Evolutionary conservation across 2,797 vertebrate genomes (phyloP), one percentile per base, ranked within the genome.

Genomic region (Cirrhinus mrigala): DNA sequence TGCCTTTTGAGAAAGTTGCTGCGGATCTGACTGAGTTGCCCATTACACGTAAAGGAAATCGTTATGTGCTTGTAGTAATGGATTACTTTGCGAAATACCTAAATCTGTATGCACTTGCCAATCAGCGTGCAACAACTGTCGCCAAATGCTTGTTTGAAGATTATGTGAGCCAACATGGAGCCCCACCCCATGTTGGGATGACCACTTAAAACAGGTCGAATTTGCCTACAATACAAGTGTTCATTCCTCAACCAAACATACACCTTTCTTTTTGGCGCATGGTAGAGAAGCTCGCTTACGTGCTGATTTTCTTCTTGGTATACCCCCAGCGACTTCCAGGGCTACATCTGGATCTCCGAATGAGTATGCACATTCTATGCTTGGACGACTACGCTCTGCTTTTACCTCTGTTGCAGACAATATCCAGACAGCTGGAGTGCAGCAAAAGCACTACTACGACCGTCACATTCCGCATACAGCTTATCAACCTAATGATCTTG

Each of bases 121-220:
- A 85, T 40, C 75, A 85, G 9, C 4, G 14, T 68, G 75, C 68
- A 62, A 66, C 52, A 8, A 82, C 73, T 7, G 62, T 86, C 0
- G 48, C 79, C 11, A 82, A 86, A 14, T 86, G 80, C 1, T 77
- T 87, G 68, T 89, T 88, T 84, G 86, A 89, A 79, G 81, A 89
- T 4, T 88, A 73, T 56, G 71, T 87, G 15, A 60, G 80, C 70
- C 85, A 80, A 50, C 76, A 85, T 48, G 33, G 76, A 3, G 29
- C 50, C 1, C 33, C 52, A n/a, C 73, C 60, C 9, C 81, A 73
- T 44, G 52, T 48, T 52, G 82, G 71, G 58, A 66, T 48, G 27
- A 58, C 7, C 27, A 46, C 33, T 44, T 71, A 40, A 33, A 50
- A 6, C 22, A 60, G 5, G 66, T 71, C 44, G 46, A 44, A 54